Conservation (phyloP, 2,888 invertebrate genomes). For the Phlogophora meticulosa region DNA sequence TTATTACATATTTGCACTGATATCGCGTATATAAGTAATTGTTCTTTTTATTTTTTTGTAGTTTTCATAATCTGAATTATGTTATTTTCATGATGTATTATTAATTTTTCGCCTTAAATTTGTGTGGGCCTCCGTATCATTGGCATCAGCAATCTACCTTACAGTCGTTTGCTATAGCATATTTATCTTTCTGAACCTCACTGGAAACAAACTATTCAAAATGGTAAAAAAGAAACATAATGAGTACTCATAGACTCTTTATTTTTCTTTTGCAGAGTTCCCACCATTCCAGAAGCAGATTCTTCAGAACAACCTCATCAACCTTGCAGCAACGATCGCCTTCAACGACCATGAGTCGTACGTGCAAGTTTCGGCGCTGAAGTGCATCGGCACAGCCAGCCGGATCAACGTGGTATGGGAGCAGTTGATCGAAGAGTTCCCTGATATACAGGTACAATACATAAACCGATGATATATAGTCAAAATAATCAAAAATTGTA, state of each 20-base stretch:
- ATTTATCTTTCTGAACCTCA: no score
- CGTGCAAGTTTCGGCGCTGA: slow-evolving; percentile 94
- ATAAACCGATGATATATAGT: background rate
- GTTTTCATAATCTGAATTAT: background rate
- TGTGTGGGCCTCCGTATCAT: no score
- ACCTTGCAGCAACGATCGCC: slow-evolving; percentile 92
- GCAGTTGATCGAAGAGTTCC: slow-evolving; percentile 86
- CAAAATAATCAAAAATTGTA: background rate
- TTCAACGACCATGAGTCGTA: slow-evolving; percentile 94
- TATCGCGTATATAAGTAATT: slow-evolving; percentile 94
- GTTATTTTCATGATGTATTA: background rate
- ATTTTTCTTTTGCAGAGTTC: slow-evolving; percentile 91
- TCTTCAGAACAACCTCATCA: slow-evolving; percentile 92
- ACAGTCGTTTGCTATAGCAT: no score
- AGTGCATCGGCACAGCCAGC: slow-evolving; percentile 93
- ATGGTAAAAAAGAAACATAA: background rate
- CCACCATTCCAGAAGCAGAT: slow-evolving; percentile 94
- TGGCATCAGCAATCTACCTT: no score
- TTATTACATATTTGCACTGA: slow-evolving; percentile 93
- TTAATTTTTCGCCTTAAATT: no score
- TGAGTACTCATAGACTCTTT: background rate
- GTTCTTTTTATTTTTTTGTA: background rate
- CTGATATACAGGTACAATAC: slow-evolving; percentile 91
- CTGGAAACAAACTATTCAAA: no score
- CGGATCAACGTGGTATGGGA: slow-evolving; percentile 93